Evolutionary conservation across 2,113 vertebrate genomes (phyloP).

Genomic region (Trichomycterus rosablanca): DNA sequence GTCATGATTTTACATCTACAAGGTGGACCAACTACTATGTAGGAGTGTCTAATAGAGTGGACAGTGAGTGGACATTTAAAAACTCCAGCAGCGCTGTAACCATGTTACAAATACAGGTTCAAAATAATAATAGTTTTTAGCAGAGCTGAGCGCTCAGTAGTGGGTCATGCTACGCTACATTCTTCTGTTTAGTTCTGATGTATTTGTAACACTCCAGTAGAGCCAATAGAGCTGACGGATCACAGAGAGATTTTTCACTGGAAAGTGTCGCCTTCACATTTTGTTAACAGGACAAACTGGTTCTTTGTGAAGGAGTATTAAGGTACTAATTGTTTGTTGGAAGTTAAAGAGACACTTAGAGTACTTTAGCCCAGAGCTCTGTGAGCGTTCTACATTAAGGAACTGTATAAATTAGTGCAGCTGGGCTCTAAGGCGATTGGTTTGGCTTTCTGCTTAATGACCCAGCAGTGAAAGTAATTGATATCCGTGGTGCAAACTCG

Average conservation of each 20-base stretch:
- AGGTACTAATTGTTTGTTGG: slow-evolving; percentile 28
- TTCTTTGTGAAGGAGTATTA: slow-evolving; percentile 33
- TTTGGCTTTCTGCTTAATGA: slow-evolving; percentile 41
- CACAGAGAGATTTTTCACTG: slow-evolving; percentile 26
- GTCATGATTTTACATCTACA: too few species aligned
- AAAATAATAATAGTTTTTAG: too few species aligned
- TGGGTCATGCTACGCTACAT: slow-evolving; percentile 1
- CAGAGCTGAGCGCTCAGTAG: too few species aligned
- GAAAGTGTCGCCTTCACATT: slow-evolving; percentile 26
- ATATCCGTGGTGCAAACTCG: slow-evolving; percentile 35
- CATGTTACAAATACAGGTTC: too few species aligned
- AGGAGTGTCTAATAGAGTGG: too few species aligned
- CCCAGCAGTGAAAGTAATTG: slow-evolving; percentile 38
- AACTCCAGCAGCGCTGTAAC: too few species aligned
- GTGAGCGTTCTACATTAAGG: slow-evolving; percentile 25
- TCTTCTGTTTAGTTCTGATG: slow-evolving; percentile 2
- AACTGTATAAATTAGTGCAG: slow-evolving; percentile 36
- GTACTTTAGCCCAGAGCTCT: slow-evolving; percentile 24
- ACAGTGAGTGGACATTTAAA: too few species aligned
- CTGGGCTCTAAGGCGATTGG: slow-evolving; percentile 28
- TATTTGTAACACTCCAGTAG: slow-evolving; percentile 36
- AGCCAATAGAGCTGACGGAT: slow-evolving; percentile 34
- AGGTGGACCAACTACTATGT: too few species aligned
- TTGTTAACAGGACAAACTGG: slow-evolving; percentile 33
- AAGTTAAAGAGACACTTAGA: slow-evolving; percentile 37